Conservation (phyloP, 2,888 invertebrate species). For the Agonopterix alstromeriana region DNA sequence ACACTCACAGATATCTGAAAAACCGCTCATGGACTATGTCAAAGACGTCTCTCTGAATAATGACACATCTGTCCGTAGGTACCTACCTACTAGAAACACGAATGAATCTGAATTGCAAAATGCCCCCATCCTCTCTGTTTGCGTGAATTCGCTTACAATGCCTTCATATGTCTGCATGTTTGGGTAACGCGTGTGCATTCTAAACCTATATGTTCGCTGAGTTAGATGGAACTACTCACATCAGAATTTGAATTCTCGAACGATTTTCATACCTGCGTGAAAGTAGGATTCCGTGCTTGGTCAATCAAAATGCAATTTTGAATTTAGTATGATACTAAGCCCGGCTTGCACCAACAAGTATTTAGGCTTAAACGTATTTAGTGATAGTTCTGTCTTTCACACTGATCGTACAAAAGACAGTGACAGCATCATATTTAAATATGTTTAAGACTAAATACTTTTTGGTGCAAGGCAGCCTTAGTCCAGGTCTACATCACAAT, state of each 20-base stretch:
- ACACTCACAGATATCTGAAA: too few species aligned
- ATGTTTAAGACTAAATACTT: too few species aligned
- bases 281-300: too few species aligned
- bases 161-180: conserved; percentile 7
- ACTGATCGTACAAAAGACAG: too few species aligned
- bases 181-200: conserved; percentile 5
- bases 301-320: too few species aligned
- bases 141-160: conserved; percentile 17
- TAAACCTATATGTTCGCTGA: conserved; percentile 2
- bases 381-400: too few species aligned
- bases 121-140: conserved; percentile 36
- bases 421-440: too few species aligned
- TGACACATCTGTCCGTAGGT: conserved; percentile 15
- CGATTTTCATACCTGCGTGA: neutral
- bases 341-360: too few species aligned
- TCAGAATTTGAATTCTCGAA: neutral
- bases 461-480: too few species aligned
- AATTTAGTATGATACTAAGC: too few species aligned
- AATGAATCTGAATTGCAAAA: conserved; percentile 52
- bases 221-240: neutral
- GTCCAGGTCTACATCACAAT: too few species aligned
- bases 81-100: conserved; percentile 9
- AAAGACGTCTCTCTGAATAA: neutral
- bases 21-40: neutral
- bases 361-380: too few species aligned